Evolutionary conservation across 1,140 invertebrate species (phyloP).

Genomic region (Caenorhabditis tropicalis): DNA sequence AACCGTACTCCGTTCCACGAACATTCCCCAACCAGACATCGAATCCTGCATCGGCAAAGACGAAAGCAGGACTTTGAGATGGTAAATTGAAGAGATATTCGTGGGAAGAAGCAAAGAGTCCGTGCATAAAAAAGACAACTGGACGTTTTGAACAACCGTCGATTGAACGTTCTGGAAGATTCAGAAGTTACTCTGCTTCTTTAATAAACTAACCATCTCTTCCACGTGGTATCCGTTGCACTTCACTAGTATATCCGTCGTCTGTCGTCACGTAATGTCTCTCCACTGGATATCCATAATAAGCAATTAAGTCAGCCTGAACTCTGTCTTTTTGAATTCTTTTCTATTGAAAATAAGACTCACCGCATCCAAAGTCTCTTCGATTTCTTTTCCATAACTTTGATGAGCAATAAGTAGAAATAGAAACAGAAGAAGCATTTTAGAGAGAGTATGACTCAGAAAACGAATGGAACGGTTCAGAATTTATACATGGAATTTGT

Average conservation of each 20-base stretch:
- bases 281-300: conserved; percentile 78
- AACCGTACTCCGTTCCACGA: conserved; percentile 78
- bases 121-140: conserved; percentile 78
- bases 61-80: conserved; percentile 74
- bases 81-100: conserved; percentile 80
- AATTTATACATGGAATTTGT: background rate
- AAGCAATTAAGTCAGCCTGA: conserved; percentile 58
- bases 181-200: background rate
- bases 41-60: conserved; percentile 77
- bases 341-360: background rate
- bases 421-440: background rate
- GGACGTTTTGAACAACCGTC: conserved; percentile 43
- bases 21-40: conserved; percentile 81
- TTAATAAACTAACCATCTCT: conserved; percentile 73
- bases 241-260: conserved; percentile 80
- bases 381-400: background rate
- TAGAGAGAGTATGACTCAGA: background rate
- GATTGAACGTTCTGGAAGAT: background rate
- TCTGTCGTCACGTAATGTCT: conserved; percentile 78
- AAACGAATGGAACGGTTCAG: background rate
- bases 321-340: background rate
- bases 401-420: background rate
- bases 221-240: conserved; percentile 79
- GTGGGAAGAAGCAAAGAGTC: conserved; percentile 80
- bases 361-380: conserved; percentile 14